Base-by-base conservation (phyloP, 1,140 invertebrate genomes). In the Odontomachus brunneus region DNA sequence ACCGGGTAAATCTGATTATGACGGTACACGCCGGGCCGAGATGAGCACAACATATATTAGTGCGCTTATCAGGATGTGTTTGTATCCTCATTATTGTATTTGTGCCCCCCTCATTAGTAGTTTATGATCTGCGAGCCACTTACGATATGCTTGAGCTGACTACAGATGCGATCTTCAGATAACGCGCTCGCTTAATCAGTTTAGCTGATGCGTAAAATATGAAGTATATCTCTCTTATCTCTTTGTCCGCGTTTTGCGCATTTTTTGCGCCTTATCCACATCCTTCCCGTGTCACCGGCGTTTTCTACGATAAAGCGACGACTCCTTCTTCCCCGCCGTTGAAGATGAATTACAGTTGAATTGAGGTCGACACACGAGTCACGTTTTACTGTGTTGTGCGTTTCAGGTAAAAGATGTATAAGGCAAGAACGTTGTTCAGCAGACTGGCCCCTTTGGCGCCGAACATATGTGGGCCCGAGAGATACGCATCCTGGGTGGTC, bases 401-500 rank as follows among this genome's bases (percentile, higher is more conserved):
- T 90, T 91, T 0, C 76, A 94, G 93, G 86, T 91, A 82, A 95
- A 94, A 94, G 92, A 97, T 97, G 96, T 96, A 97, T 95, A 96
- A 96, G 91, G 96, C 96, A 91, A 95, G 95, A 91, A 95, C 95
- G 90, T 93, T 96, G 91, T 94, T 97, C 60, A 95, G 81, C 87
- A 91, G 92, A 14, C 85, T 94, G 78, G 92, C 95, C 90, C 95
- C 96, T 83, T 93, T 96, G 83, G 94, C 96, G 91, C 95, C 95
- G 92, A 95, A 94, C 83, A 93, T 95, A 78, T 96, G 95, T 87
- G 95, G 93, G 22, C 92, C 94, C 83, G 95, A 96, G 92, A 95
- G 95, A 89, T 97, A 97, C 93, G 96, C 96, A 87, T 96, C 96
- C 91, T 97, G 96, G 96, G 94, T 97, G 78, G 91, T 95, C 24